Conservation (phyloP, 2,113 vertebrate species). For the Setophaga petechia region DNA sequence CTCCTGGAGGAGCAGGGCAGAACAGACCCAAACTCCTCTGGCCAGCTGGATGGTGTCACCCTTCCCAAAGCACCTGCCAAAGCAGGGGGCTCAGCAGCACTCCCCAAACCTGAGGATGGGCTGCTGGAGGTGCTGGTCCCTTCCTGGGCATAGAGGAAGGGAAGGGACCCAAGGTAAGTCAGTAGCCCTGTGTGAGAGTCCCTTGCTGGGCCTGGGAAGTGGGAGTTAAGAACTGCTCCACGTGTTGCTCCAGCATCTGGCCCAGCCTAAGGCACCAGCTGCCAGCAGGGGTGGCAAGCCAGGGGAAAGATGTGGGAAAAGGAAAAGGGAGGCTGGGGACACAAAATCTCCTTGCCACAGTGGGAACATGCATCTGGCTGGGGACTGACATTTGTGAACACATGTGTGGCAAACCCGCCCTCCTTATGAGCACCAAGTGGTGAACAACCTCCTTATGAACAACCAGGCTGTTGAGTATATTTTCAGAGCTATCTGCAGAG, state of each 20-base stretch:
- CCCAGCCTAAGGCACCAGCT: not conserved
- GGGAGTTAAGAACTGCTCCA: not conserved
- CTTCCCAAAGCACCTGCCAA: not conserved
- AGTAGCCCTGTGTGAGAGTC: not conserved
- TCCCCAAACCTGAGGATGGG: fast-evolving
- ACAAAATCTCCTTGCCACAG: not conserved
- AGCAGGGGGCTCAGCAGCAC: not conserved
- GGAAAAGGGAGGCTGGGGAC: not conserved
- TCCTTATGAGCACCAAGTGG: not conserved
- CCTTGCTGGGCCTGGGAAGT: not conserved
- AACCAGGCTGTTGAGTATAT: not conserved
- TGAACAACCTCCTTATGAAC: not conserved
- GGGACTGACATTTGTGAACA: not conserved
- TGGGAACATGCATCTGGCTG: not conserved
- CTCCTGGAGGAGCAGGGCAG: not conserved
- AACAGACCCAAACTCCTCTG: not conserved
- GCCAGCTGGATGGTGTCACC: not conserved
- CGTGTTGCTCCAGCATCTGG: not conserved
- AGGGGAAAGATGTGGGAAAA: not conserved
- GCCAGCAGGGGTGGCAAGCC: not conserved
- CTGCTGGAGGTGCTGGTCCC: not conserved
- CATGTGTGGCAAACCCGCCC: not conserved
- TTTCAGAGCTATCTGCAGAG: not conserved
- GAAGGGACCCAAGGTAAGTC: not conserved
- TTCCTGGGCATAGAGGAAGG: not conserved